A percentile compares a stretch with the other conserved stretches of the same genome.
phyloP scores from a whole-genome alignment of 2,113 vertebrate genomes.

The Pteruthius melanotis region DNA sequence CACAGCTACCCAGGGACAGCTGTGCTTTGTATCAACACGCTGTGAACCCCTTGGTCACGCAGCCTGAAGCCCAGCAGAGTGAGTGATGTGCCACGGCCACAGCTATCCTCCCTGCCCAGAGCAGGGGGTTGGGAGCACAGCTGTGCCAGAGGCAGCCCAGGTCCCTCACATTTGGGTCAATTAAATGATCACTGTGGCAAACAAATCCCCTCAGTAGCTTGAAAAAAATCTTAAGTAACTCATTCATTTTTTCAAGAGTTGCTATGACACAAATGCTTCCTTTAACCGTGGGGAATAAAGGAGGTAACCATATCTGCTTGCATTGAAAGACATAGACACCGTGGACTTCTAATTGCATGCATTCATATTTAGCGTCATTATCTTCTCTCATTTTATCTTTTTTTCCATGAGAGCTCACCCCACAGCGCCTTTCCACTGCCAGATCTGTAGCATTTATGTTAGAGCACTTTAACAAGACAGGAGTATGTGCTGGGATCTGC shows the following conservation, averaged over 20 bases:
- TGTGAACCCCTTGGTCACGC: not conserved
- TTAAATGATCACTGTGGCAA: not conserved
- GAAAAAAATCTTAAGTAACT: not conserved
- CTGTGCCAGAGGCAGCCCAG: not conserved
- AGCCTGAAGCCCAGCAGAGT: not conserved
- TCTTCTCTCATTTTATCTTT: slow-evolving; percentile 28
- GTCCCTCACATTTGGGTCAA: not conserved
- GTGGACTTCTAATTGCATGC: not conserved
- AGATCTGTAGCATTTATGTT: not conserved
- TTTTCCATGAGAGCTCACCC: not conserved
- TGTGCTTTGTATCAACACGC: not conserved
- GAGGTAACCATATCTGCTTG: not conserved
- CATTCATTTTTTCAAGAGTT: not conserved
- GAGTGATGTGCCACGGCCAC: rapidly evolving
- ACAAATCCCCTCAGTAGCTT: not conserved
- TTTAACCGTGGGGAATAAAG: not conserved
- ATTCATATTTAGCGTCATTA: not conserved
- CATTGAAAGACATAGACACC: not conserved
- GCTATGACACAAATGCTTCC: not conserved
- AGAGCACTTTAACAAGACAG: not conserved
- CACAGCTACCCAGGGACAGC: not conserved
- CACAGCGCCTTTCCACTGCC: not conserved
- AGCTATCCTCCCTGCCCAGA: not conserved
- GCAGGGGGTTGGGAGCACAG: not conserved
- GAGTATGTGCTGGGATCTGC: not conserved